phyloP scores from a whole-genome alignment of 2,113 vertebrate genomes.

The Meles meles region DNA sequence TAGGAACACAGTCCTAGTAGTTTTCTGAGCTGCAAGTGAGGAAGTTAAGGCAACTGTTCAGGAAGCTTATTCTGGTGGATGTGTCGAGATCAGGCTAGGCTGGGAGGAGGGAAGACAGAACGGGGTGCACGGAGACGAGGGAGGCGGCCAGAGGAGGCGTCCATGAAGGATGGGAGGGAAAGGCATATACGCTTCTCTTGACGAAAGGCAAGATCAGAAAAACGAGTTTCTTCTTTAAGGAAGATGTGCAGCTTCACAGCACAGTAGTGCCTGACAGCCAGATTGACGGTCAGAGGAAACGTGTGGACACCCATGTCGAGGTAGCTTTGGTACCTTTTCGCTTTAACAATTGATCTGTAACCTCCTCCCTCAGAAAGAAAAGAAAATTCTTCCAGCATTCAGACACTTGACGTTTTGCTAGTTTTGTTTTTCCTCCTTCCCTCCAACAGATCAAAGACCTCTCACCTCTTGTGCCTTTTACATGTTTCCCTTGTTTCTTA shows the following conservation, averaged over 20 bases:
- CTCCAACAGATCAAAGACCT: not conserved
- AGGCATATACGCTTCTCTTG: not conserved
- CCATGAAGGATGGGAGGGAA: not conserved
- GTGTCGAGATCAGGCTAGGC: no score
- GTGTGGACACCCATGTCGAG: not conserved
- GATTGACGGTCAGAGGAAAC: not conserved
- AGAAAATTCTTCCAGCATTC: not conserved
- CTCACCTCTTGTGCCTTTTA: not conserved
- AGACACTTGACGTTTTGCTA: not conserved
- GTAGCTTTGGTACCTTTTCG: not conserved
- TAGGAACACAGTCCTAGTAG: not conserved
- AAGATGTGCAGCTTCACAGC: not conserved
- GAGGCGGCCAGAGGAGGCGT: not conserved
- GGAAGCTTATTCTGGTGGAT: not conserved
- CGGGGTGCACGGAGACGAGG: not conserved
- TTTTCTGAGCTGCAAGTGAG: not conserved
- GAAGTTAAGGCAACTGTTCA: not conserved
- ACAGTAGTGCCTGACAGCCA: not conserved
- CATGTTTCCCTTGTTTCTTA: not conserved
- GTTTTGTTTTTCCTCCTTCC: not conserved
- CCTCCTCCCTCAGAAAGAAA: not conserved
- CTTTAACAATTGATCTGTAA: not conserved
- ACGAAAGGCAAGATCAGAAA: not conserved
- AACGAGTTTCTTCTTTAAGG: not conserved
- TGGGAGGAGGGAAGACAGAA: not conserved